Base-by-base conservation (phyloP, 2,113 vertebrate genomes). In the Colinus virginianus region DNA sequence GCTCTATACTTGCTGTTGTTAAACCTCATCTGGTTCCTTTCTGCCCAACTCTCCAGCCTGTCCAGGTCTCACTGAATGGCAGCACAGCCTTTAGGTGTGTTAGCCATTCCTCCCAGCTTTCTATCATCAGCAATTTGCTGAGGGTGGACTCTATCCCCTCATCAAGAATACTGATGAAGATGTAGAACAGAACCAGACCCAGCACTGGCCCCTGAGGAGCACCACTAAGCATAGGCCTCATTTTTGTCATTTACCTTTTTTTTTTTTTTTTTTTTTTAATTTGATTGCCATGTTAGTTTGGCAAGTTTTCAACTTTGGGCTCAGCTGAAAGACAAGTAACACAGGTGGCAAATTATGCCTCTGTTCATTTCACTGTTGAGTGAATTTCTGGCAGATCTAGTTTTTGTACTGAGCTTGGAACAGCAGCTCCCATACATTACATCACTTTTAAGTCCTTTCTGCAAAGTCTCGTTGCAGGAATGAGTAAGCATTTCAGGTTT, bases 401-500 rank as follows among this genome's bases (percentile, higher is more conserved):
- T 53, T 67, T 55, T 84, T 68, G 46, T 40, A 11, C 1, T 49
- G 25, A 83, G 23, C 25, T 61, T 0, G 62, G 66, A 69, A 25
- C 18, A n/a, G 48, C 76, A 88, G 53, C 53, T 90, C 85, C 36
- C 23, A 21, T 74, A 25, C 3, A 0, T 61, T 76, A 25, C 12
- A 30, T 79, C 28, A 32, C 70, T 84, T 68, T 49, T 78, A 58
- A 67, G 4, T 67, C 28, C 19, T 6, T 2, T 53, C 49, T 89
- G 51, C 51, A 40, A 83, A 88, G 13, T 59, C 61, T 81, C 23
- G 40, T 12, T 77, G 46, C 59, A 83, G 70, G 64, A 90, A 64
- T 94, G 91, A 97, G 70, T 87, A 94, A 88, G 90, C 89, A 79
- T 80, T 95, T 79, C 5, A 17, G 43, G 32, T n/a, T 92, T 92